phyloP scores from a whole-genome alignment of 2,113 vertebrate genomes.

The zebrafish (Danio rerio) region DNA sequence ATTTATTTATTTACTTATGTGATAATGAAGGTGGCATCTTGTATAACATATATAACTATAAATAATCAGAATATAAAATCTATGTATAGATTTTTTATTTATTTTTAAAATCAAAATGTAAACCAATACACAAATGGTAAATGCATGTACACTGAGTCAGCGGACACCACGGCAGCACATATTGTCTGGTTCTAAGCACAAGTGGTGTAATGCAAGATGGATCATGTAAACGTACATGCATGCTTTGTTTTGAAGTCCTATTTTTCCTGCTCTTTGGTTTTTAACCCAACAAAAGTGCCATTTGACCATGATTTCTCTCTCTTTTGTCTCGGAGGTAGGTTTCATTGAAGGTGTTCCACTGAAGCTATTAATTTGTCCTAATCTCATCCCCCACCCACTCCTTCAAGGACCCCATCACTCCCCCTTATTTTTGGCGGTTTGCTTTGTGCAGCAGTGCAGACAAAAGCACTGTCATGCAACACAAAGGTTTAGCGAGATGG shows the following conservation, averaged over 20 bases:
- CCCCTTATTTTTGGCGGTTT: not conserved
- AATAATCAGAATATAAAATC: too few relatives aligned
- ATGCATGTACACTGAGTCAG: too few relatives aligned
- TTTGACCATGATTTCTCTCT: slow-evolving; percentile 37
- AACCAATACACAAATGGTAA: too few relatives aligned
- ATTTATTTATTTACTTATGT: too few relatives aligned
- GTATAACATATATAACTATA: too few relatives aligned
- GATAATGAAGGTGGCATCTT: too few relatives aligned
- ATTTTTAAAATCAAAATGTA: too few relatives aligned
- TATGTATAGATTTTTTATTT: too few relatives aligned
- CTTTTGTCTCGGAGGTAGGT: slow-evolving; percentile 52
- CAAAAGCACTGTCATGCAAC: slow-evolving; percentile 57
- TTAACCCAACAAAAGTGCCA: slow-evolving; percentile 33
- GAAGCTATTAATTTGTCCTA: slow-evolving; percentile 56
- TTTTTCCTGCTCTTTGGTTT: slow-evolving; percentile 12
- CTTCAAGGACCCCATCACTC: not conserved
- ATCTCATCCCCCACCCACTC: slow-evolving; percentile 42
- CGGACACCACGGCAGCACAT: not conserved
- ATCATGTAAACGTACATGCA: too few relatives aligned
- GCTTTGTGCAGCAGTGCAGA: slow-evolving; percentile 42
- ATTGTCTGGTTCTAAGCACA: not conserved
- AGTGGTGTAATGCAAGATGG: not conserved
- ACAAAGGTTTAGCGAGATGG: slow-evolving; percentile 30
- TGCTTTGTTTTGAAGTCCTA: not conserved
- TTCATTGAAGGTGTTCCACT: slow-evolving; percentile 40